Evolutionary conservation across 2,888 invertebrate genomes (phyloP).

Genomic region (Chouioia cunea): DNA sequence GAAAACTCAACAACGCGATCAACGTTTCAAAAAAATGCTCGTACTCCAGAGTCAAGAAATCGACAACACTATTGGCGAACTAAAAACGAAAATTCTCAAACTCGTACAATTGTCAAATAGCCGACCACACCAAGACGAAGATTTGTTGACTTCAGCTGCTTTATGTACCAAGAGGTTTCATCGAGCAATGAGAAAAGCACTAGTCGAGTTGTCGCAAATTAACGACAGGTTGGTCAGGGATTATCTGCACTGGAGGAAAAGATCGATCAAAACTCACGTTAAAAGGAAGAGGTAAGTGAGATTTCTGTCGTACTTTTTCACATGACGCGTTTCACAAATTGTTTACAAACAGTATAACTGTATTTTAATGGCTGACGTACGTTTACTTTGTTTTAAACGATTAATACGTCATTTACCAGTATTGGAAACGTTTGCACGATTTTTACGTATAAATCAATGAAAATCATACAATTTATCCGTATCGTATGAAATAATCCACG

Average conservation of each 20-base stretch:
- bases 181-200: constrained; percentile 52
- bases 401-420: too few species aligned
- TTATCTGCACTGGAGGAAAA: constrained; percentile 53
- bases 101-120: constrained; percentile 38
- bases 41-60: constrained; percentile 56
- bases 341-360: too few species aligned
- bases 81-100: constrained; percentile 52
- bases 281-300: too few species aligned
- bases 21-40: constrained; percentile 51
- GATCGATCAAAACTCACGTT: too few species aligned
- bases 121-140: constrained; percentile 30
- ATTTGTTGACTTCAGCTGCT: constrained; percentile 46
- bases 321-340: too few species aligned
- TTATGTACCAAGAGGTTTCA: constrained; percentile 52
- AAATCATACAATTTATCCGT: too few species aligned
- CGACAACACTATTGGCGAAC: constrained; percentile 51
- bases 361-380: too few species aligned
- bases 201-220: constrained; percentile 55
- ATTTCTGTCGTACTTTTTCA: too few species aligned
- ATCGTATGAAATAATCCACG: too few species aligned
- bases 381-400: too few species aligned
- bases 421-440: too few species aligned
- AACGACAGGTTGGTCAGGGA: constrained; percentile 59
- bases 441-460: too few species aligned
- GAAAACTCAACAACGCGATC: constrained; percentile 33